These are phyloP conservation scores for Nematolebias whitei DNA, from an alignment of 2,113 vertebrate genomes.

Conservation along the genomic window DNA sequence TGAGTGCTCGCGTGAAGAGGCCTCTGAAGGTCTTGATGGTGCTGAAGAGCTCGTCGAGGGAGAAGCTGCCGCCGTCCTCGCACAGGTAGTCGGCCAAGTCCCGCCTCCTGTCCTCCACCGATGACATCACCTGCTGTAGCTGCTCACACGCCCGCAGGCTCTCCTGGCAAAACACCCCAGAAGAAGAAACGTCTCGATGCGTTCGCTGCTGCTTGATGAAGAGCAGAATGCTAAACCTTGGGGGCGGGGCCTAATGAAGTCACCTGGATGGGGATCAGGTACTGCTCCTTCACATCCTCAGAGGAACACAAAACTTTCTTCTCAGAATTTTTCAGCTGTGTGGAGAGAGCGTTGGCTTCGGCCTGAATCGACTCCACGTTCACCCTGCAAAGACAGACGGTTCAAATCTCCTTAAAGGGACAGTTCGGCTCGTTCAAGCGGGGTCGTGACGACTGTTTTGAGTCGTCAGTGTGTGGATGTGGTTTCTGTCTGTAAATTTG, in stretches of 20 bases:
- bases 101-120: constrained; percentile 78
- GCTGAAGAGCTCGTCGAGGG: constrained; percentile 85
- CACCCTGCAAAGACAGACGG: constrained; percentile 73
- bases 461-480: too few species aligned
- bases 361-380: constrained; percentile 83
- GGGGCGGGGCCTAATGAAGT: neutral
- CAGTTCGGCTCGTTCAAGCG: too few species aligned
- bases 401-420: too few species aligned
- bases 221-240: neutral
- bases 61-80: constrained; percentile 84
- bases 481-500: too few species aligned
- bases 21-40: constrained; percentile 89
- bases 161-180: constrained; percentile 67
- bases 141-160: constrained; percentile 74
- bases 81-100: constrained; percentile 88
- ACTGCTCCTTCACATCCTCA: constrained; percentile 83
- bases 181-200: neutral
- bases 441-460: too few species aligned
- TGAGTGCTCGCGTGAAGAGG: constrained; percentile 84
- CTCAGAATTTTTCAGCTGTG: constrained; percentile 79
- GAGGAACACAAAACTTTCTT: constrained; percentile 66
- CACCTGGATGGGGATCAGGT: constrained; percentile 49
- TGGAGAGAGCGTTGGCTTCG: constrained; percentile 78
- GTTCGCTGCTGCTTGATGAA: neutral
- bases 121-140: constrained; percentile 80